These are phyloP conservation scores for Willisornis vidua DNA, from an alignment of 2,113 vertebrate genomes.

Conservation along the genomic window DNA sequence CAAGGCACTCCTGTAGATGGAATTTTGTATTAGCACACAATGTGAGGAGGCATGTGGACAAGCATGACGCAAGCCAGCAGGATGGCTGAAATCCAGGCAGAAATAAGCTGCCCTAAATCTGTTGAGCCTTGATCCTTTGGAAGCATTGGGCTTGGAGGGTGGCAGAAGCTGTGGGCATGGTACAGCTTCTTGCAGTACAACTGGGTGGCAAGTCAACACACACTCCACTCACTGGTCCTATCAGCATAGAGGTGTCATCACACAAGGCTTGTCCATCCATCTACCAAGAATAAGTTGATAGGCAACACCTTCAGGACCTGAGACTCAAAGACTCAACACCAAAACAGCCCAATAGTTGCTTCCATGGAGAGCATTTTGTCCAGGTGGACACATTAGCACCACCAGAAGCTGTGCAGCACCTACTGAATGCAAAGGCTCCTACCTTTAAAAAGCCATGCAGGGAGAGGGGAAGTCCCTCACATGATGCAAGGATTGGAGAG, in stretches of 20 bases:
- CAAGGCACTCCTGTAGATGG: background rate
- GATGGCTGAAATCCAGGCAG: background rate
- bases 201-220: background rate
- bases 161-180: background rate
- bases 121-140: background rate
- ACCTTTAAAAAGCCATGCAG: background rate
- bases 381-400: constrained; percentile 22
- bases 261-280: background rate
- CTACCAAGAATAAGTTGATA: background rate
- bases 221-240: fast-evolving
- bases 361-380: background rate
- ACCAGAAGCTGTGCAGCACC: constrained; percentile 55
- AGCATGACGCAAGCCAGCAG: background rate
- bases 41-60: background rate
- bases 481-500: background rate
- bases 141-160: background rate
- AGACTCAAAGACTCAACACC: constrained; percentile 17
- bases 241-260: background rate
- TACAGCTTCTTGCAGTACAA: background rate
- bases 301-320: background rate
- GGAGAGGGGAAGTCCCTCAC: background rate
- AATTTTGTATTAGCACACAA: fast-evolving
- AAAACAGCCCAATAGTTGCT: background rate
- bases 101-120: background rate
- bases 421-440: background rate